Percentiles rank a stretch among this genome's conserved stretches.
Conservation (phyloP, 1,140 invertebrate genomes). For the Pseudobourletiella spinata region DNA sequence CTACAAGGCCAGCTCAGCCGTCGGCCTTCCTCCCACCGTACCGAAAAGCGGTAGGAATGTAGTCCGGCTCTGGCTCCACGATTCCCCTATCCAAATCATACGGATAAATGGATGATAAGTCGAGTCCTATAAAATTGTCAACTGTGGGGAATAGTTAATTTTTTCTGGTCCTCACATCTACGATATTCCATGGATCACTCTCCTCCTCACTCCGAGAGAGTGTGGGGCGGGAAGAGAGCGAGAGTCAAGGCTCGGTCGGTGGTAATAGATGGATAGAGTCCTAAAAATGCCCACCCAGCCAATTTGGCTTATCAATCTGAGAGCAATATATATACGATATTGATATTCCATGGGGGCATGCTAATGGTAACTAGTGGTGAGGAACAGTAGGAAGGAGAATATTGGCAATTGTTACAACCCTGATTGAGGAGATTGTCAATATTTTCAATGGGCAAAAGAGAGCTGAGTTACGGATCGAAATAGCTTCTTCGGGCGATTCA, state of each 20-base stretch:
- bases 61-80: too few relatives aligned
- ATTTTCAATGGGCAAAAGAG: conserved; percentile 19
- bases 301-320: conserved; percentile 3
- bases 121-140: background rate
- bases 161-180: background rate
- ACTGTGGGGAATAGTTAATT: conserved; percentile 14
- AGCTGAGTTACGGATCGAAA: background rate
- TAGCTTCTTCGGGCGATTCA: conserved; percentile 1
- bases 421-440: conserved; percentile 34
- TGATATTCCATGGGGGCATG: conserved; percentile 8
- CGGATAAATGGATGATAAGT: background rate
- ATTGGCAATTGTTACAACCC: conserved; percentile 23
- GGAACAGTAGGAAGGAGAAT: conserved; percentile 8
- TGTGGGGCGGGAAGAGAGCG: too few relatives aligned
- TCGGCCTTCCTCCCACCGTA: too few relatives aligned
- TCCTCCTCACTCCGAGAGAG: background rate
- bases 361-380: conserved; percentile 1
- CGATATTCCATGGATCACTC: background rate
- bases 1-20: too few relatives aligned
- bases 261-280: background rate
- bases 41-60: too few relatives aligned
- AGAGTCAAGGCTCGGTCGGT: background rate
- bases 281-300: conserved; percentile 5
- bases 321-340: background rate
- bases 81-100: too few relatives aligned